Conservation (phyloP, 2,797 vertebrate species). For the Yasuhikotakia modesta region DNA sequence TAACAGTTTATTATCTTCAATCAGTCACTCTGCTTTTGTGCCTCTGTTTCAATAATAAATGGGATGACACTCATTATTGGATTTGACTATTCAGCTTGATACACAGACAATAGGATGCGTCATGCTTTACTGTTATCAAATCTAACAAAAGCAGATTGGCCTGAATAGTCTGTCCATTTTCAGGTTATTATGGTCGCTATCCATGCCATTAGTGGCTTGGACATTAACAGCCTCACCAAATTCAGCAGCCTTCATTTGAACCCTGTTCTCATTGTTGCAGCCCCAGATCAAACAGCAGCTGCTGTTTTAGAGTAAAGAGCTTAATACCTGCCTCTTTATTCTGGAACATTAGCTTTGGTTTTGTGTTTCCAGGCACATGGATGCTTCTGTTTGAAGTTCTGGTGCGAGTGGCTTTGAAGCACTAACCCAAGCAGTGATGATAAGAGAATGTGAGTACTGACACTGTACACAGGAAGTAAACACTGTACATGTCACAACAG, state of each 20-base stretch:
- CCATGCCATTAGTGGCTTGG: neutral
- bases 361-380: conserved; percentile 6
- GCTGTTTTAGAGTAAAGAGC: conserved; percentile 1
- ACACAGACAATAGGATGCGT: conserved; percentile 43
- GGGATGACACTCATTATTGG: conserved; percentile 52
- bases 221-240: neutral
- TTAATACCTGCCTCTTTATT: neutral
- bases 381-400: no score
- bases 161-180: conserved; percentile 26
- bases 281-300: neutral
- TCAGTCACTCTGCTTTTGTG: conserved; percentile 44
- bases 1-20: conserved; percentile 48
- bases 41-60: conserved; percentile 46
- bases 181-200: conserved; percentile 39
- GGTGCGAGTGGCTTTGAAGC: neutral
- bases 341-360: neutral
- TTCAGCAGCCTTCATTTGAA: neutral
- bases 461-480: conserved; percentile 52
- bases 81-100: conserved; percentile 50
- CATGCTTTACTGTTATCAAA: conserved; percentile 46
- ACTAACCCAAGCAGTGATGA: conserved; percentile 47
- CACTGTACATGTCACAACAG: neutral
- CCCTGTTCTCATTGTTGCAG: neutral
- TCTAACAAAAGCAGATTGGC: conserved; percentile 47
- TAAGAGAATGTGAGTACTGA: conserved; percentile 54